A percentile compares a stretch with the other conserved stretches of the same genome.
Evolutionary conservation across 2,888 invertebrate species (phyloP).

Genomic region (Drosophila cyrtoloma): DNA sequence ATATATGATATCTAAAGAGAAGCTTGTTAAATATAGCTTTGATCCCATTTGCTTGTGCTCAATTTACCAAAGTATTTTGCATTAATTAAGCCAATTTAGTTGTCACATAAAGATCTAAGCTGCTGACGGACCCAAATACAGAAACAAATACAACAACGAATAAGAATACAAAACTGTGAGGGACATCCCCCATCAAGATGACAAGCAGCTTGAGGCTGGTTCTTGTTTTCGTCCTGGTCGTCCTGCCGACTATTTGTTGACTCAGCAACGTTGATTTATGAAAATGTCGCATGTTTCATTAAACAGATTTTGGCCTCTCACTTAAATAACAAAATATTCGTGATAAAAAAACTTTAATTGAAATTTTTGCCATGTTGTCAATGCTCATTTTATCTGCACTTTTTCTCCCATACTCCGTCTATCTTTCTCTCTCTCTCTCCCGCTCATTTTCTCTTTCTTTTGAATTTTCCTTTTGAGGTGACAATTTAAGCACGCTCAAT

Average conservation of each 20-base stretch:
- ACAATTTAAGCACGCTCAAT: conserved; percentile 71
- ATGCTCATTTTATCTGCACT: conserved; percentile 17
- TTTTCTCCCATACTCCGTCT: not conserved
- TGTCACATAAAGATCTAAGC: conserved; percentile 35
- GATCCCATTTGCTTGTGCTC: conserved; percentile 54
- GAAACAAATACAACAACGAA: not conserved
- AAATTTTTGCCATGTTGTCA: conserved; percentile 45
- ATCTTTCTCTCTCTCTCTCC: not conserved
- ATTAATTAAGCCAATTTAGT: conserved; percentile 73
- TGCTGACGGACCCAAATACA: not conserved
- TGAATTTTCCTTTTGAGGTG: conserved; percentile 48
- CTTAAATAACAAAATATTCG: conserved; percentile 28
- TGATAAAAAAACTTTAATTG: conserved; percentile 44
- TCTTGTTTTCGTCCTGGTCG: not conserved
- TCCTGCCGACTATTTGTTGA: conserved; percentile 16
- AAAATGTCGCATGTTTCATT: conserved; percentile 54
- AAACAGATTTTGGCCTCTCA: conserved; percentile 46
- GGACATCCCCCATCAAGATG: conserved; percentile 3
- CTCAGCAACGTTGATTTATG: conserved; percentile 47
- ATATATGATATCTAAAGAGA: conserved; percentile 36
- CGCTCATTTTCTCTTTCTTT: not conserved
- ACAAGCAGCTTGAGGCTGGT: conserved; percentile 1
- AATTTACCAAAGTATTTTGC: conserved; percentile 65
- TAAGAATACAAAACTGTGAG: conserved; percentile 4
- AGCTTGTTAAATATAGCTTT: conserved; percentile 57